Conservation (phyloP, 2,888 invertebrate genomes). For the Malacosoma neustria region DNA sequence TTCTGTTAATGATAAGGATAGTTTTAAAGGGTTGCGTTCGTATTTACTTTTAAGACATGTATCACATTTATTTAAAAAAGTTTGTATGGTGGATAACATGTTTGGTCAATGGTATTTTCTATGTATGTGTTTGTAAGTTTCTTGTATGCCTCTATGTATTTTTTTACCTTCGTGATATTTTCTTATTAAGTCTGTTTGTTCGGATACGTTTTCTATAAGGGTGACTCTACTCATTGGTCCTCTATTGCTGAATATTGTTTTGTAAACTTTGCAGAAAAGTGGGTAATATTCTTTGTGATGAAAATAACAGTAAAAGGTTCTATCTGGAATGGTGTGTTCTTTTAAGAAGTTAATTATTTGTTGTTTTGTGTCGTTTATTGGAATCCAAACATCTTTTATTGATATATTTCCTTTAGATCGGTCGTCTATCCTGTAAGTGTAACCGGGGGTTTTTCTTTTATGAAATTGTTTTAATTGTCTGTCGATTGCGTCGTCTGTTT, state of each 20-base stretch:
- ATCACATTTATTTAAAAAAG: constrained; percentile 20
- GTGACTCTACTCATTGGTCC: constrained; percentile 14
- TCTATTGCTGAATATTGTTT: constrained; percentile 13
- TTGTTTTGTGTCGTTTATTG: constrained; percentile 12
- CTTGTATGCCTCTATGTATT: constrained; percentile 6
- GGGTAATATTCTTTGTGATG: constrained; percentile 11
- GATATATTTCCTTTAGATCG: constrained; percentile 15
- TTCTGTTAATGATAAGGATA: constrained; percentile 17
- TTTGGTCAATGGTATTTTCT: constrained; percentile 8
- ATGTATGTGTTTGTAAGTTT: constrained; percentile 7
- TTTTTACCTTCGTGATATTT: constrained; percentile 8
- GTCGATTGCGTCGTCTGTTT: constrained; percentile 17
- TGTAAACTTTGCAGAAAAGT: constrained; percentile 9
- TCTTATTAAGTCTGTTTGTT: constrained; percentile 3
- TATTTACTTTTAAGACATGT: constrained; percentile 20
- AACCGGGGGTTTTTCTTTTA: constrained; percentile 14
- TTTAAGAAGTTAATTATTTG: constrained; percentile 11
- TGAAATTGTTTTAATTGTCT: constrained; percentile 20
- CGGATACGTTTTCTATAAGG: constrained; percentile 8
- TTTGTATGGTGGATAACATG: constrained; percentile 15
- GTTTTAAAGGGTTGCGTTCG: constrained; percentile 18
- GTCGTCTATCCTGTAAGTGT: constrained; percentile 14
- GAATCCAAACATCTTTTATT: constrained; percentile 14
- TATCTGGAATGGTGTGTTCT: constrained; percentile 12
- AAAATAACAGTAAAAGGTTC: constrained; percentile 13